Conservation (phyloP, 2,797 vertebrate species). For the Phoebastria nigripes region DNA sequence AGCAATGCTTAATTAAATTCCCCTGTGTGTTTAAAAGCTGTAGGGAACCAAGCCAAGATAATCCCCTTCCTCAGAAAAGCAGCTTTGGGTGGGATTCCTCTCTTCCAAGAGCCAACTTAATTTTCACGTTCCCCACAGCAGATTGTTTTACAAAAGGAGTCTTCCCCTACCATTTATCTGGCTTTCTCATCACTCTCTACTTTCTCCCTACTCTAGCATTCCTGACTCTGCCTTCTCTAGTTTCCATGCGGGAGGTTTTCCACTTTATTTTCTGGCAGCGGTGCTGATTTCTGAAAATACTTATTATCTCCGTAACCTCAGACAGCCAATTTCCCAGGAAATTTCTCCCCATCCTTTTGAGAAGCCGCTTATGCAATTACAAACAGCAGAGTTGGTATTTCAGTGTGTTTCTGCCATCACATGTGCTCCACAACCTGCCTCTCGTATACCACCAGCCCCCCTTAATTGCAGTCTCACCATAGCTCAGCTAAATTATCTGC, state of each 20-base stretch:
- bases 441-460: neutral
- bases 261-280: neutral
- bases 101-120: neutral
- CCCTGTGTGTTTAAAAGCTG: neutral
- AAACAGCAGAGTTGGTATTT: neutral
- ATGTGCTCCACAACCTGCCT: neutral
- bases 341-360: neutral
- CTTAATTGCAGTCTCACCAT: neutral
- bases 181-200: neutral
- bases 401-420: neutral
- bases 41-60: slow-evolving; percentile 9
- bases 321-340: neutral
- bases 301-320: neutral
- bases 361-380: neutral
- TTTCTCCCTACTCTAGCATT: neutral
- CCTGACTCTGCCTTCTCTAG: neutral
- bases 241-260: neutral
- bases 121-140: neutral
- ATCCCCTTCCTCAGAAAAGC: slow-evolving; percentile 15
- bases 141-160: neutral
- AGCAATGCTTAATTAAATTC: slow-evolving; percentile 26
- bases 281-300: slow-evolving; percentile 6
- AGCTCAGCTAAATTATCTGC: neutral
- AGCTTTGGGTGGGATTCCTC: slow-evolving; percentile 28
- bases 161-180: neutral